Evolutionary conservation across 2,113 vertebrate species (phyloP).

Genomic region (Cranoglanis bouderius): DNA sequence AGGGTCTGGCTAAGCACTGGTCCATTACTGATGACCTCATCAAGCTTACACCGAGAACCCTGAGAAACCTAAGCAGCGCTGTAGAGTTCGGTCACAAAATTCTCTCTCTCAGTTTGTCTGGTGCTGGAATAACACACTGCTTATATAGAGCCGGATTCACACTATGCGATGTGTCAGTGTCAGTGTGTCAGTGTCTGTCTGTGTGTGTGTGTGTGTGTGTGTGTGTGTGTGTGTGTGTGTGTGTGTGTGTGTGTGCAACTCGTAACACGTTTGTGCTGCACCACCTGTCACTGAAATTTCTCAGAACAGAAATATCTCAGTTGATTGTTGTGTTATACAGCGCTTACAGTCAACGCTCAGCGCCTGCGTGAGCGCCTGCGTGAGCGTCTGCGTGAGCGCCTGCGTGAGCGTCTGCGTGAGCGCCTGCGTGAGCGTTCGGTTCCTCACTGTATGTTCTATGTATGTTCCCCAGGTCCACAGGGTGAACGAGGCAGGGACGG

Average conservation of each 20-base stretch:
- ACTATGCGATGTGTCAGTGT: neutral
- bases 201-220: neutral
- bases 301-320: neutral
- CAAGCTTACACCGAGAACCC: neutral
- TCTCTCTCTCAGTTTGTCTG: neutral
- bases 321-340: neutral
- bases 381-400: neutral
- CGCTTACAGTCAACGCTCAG: neutral
- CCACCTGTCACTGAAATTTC: neutral
- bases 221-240: neutral
- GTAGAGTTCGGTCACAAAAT: neutral
- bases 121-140: neutral
- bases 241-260: neutral
- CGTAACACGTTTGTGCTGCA: neutral
- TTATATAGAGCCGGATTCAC: neutral
- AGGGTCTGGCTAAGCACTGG: neutral
- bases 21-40: slow-evolving; percentile 24
- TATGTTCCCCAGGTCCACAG: slow-evolving; percentile 68
- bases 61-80: neutral
- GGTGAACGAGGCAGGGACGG: slow-evolving; percentile 75
- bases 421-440: neutral
- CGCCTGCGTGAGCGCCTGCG: neutral
- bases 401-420: neutral
- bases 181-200: neutral
- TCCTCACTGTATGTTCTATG: neutral